Percentiles rank a stretch among this genome's conserved stretches.
Conservation (phyloP, 2,797 vertebrate genomes). For the Micromesistius poutassou region DNA sequence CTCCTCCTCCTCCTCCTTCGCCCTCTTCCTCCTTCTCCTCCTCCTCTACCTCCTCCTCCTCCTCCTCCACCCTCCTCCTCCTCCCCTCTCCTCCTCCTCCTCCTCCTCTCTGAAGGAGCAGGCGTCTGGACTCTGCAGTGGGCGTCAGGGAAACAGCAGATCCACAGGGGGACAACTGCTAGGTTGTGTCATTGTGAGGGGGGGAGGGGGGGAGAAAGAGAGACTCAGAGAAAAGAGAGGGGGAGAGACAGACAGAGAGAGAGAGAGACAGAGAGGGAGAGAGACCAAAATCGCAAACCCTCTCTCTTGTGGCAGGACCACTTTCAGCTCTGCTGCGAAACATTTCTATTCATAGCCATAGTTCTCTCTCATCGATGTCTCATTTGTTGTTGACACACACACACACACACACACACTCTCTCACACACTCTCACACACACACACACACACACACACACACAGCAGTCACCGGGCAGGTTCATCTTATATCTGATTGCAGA, state of each 20-base stretch:
- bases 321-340: constrained; percentile 37
- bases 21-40: not conserved
- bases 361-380: constrained; percentile 27
- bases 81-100: not conserved
- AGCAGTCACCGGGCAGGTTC: constrained; percentile 16
- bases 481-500: constrained; percentile 40
- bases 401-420: constrained; percentile 19
- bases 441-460: constrained; percentile 26
- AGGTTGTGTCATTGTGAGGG: constrained; percentile 50
- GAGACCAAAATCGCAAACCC: constrained; percentile 22
- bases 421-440: constrained; percentile 9
- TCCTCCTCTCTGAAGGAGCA: too few relatives aligned
- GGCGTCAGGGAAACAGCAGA: constrained; percentile 35
- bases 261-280: too few relatives aligned
- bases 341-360: constrained; percentile 42
- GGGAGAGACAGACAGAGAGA: too few relatives aligned
- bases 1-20: not conserved
- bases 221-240: too few relatives aligned
- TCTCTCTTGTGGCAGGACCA: constrained; percentile 28
- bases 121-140: not conserved
- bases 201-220: not conserved
- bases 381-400: not conserved
- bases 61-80: not conserved
- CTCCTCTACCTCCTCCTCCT: not conserved
- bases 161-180: constrained; percentile 26